Evolutionary conservation across 2,113 vertebrate genomes (phyloP).

Genomic region (Cyprinodon tularosa): DNA sequence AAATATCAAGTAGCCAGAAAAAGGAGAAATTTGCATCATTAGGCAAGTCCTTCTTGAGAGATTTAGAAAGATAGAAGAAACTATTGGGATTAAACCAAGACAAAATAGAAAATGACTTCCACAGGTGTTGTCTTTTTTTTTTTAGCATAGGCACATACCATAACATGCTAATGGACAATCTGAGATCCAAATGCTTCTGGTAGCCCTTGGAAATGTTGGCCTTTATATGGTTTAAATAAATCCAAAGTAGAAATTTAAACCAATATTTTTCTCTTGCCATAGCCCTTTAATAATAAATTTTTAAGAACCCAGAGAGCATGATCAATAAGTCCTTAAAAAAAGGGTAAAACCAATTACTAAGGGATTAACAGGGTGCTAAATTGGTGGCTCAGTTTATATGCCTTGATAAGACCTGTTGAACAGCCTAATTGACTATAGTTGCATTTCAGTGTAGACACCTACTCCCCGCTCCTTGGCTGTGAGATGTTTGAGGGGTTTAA

Average conservation of each 20-base stretch:
- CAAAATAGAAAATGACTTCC: background rate
- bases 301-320: background rate
- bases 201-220: background rate
- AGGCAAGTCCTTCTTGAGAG: background rate
- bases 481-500: background rate
- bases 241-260: background rate
- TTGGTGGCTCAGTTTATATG: background rate
- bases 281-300: slow-evolving; percentile 1
- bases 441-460: background rate
- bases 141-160: too few species aligned
- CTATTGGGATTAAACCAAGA: background rate
- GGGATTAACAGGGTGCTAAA: background rate
- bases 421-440: background rate
- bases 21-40: slow-evolving; percentile 4
- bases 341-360: background rate
- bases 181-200: background rate
- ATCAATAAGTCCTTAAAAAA: background rate
- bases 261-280: background rate
- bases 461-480: background rate
- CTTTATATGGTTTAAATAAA: background rate
- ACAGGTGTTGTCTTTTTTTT: background rate
- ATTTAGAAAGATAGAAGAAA: background rate
- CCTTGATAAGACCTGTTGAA: background rate
- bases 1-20: background rate
- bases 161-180: background rate